Conservation (phyloP, 2,113 vertebrate species). For the Cranoglanis bouderius region DNA sequence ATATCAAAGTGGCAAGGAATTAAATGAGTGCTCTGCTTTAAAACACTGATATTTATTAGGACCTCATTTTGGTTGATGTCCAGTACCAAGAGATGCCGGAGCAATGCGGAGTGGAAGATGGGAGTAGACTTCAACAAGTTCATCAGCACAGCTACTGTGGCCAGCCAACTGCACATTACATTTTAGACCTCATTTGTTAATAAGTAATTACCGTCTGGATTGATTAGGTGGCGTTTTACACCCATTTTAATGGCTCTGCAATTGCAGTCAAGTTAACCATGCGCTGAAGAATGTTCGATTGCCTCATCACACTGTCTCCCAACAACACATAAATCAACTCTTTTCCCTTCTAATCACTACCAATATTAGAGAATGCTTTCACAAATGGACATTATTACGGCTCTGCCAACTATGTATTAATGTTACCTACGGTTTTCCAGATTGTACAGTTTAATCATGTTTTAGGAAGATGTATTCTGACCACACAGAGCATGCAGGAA, state of each 20-base stretch:
- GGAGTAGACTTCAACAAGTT: background rate
- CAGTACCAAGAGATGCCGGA: background rate
- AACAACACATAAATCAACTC: slow-evolving; percentile 45
- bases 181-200: slow-evolving; percentile 60
- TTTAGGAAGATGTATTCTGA: slow-evolving; percentile 22
- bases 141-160: slow-evolving; percentile 37
- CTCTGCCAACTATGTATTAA: slow-evolving; percentile 21
- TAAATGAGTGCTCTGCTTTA: background rate
- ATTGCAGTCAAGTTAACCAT: slow-evolving; percentile 47
- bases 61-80: background rate
- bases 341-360: background rate
- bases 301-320: slow-evolving; percentile 32
- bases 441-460: slow-evolving; percentile 31
- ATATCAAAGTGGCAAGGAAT: background rate
- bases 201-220: slow-evolving; percentile 52
- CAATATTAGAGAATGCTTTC: slow-evolving; percentile 8
- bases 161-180: slow-evolving; percentile 50
- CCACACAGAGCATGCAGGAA: background rate
- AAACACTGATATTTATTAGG: background rate
- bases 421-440: slow-evolving; percentile 9
- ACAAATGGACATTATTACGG: background rate
- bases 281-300: slow-evolving; percentile 45
- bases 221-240: slow-evolving; percentile 55
- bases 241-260: slow-evolving; percentile 45
- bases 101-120: background rate